A percentile compares a stretch with the other conserved stretches of the same genome.
These are phyloP conservation scores for Prorops nasuta DNA, from an alignment of 1,140 invertebrate species.

Conservation along the genomic window DNA sequence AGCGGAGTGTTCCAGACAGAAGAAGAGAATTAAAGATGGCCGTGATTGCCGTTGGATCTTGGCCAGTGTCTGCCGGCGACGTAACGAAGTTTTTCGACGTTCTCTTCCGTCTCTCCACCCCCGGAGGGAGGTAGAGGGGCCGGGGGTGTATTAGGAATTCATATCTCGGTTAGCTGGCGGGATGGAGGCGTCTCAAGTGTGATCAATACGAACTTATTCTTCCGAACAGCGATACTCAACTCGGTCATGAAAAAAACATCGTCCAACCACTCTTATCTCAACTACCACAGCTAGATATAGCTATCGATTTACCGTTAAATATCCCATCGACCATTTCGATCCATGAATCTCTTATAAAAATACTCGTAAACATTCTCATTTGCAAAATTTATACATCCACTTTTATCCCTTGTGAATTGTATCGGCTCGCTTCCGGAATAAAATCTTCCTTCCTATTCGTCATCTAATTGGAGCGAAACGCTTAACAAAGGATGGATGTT, in stretches of 20 bases:
- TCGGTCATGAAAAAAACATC: slow-evolving; percentile 1
- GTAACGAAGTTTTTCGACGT: slow-evolving; percentile 38
- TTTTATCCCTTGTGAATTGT: neutral
- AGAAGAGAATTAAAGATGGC: slow-evolving; percentile 47
- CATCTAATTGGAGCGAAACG: neutral
- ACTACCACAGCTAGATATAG: too few relatives aligned
- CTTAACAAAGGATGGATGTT: slow-evolving; percentile 14
- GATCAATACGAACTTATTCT: slow-evolving; percentile 45
- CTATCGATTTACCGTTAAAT: too few relatives aligned
- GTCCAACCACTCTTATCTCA: neutral
- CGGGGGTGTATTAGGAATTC: slow-evolving; percentile 42
- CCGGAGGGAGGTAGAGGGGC: too few relatives aligned
- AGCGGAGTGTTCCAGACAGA: slow-evolving; percentile 31
- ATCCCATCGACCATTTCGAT: too few relatives aligned
- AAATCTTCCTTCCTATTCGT: neutral
- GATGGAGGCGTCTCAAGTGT: slow-evolving; percentile 36
- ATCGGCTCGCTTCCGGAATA: neutral
- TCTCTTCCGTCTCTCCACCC: slow-evolving; percentile 18
- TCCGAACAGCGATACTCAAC: slow-evolving; percentile 41
- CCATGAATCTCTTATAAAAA: too few relatives aligned
- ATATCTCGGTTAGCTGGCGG: slow-evolving; percentile 35
- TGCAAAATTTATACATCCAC: neutral
- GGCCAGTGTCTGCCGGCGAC: slow-evolving; percentile 28
- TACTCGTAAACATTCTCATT: neutral
- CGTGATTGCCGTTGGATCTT: slow-evolving; percentile 43